These are phyloP conservation scores for Theretra japonica DNA, from an alignment of 2,888 invertebrate species.

Conservation along the genomic window DNA sequence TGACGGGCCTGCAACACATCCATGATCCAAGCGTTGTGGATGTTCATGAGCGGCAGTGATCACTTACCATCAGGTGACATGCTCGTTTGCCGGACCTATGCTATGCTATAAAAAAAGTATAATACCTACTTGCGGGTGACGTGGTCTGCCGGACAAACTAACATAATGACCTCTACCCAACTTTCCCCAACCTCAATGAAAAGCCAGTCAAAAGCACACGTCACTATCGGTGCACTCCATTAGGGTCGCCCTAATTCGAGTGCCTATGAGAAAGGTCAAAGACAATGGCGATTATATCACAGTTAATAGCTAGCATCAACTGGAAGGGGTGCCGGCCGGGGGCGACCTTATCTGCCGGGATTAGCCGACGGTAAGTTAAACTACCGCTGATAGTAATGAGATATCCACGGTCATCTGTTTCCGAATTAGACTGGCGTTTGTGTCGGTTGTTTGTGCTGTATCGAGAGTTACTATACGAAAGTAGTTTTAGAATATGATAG, in stretches of 20 bases:
- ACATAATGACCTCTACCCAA: not conserved
- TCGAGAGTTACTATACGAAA: too few species aligned
- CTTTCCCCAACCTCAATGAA: not conserved
- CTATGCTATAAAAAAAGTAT: too few species aligned
- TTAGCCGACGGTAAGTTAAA: constrained; percentile 59
- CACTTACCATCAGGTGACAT: too few species aligned
- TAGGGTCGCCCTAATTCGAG: constrained; percentile 33
- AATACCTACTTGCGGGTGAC: too few species aligned
- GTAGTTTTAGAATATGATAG: too few species aligned
- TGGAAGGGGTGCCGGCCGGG: constrained; percentile 56
- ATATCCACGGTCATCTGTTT: constrained; percentile 40
- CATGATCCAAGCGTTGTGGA: too few species aligned
- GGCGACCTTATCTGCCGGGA: constrained; percentile 67
- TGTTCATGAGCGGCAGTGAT: too few species aligned
- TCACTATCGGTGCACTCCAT: constrained; percentile 26
- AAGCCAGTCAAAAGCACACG: constrained; percentile 29
- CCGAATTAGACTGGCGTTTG: constrained; percentile 9
- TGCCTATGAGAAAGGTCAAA: constrained; percentile 80
- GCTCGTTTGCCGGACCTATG: too few species aligned
- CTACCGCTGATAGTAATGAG: constrained; percentile 48
- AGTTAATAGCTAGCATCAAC: constrained; percentile 77
- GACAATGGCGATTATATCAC: constrained; percentile 80
- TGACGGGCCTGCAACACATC: too few species aligned
- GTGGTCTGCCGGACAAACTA: not conserved
- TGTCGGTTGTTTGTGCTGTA: not conserved